Conservation (phyloP, 2,888 invertebrate species). For the Trilocha varians region DNA sequence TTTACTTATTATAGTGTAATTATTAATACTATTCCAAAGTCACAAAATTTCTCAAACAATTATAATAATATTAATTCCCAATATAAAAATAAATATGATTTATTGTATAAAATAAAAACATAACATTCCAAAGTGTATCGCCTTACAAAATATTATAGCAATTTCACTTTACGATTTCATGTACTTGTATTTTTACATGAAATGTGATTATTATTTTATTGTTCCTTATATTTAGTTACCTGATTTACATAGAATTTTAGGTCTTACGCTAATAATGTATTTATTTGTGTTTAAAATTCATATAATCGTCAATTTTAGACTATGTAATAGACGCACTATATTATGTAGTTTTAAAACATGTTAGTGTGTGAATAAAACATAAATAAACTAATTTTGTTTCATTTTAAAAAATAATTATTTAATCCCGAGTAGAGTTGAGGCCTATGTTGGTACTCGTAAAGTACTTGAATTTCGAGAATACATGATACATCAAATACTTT, state of each 20-base stretch:
- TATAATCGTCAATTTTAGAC: background rate
- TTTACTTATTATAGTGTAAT: too few species aligned
- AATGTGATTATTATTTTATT: conserved; percentile 1
- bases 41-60: background rate
- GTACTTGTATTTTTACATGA: background rate
- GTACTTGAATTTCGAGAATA: too few species aligned
- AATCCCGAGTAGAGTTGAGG: too few species aligned
- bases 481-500: too few species aligned
- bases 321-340: background rate
- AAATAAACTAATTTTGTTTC: background rate
- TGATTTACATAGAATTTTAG: background rate
- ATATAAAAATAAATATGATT: background rate
- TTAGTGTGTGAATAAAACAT: background rate
- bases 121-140: background rate
- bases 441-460: too few species aligned
- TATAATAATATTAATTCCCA: background rate
- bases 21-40: too few species aligned
- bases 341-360: background rate
- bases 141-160: conserved; percentile 2
- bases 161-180: background rate
- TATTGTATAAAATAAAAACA: background rate
- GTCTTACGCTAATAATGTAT: background rate
- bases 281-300: background rate
- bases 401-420: too few species aligned
- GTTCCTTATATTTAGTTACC: conserved; percentile 6